Conservation (phyloP, 2,888 invertebrate species). For the Chymomyza caudatula region DNA sequence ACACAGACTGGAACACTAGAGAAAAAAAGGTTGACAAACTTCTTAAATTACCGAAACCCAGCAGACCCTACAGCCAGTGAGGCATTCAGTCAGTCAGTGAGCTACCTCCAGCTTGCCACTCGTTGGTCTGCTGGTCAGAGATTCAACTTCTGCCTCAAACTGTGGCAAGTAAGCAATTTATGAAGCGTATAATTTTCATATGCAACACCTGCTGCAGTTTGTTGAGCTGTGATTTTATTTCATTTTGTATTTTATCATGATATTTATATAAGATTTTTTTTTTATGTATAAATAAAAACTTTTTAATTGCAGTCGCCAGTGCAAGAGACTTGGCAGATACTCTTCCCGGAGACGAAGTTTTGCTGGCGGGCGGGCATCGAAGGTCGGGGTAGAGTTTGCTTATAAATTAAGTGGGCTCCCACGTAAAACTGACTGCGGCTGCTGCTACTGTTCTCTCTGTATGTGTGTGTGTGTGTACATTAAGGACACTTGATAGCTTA, state of each 20-base stretch:
- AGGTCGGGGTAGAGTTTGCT: slow-evolving; percentile 12
- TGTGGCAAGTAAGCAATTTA: slow-evolving; percentile 59
- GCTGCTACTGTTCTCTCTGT: slow-evolving; percentile 2
- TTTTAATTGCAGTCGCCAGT: slow-evolving; percentile 67
- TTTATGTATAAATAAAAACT: slow-evolving; percentile 61
- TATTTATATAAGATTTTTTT: slow-evolving; percentile 10
- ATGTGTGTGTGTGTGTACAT: slow-evolving; percentile 52
- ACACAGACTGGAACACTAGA: slow-evolving; percentile 25
- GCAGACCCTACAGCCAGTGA: slow-evolving; percentile 14
- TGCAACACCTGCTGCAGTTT: slow-evolving; percentile 67
- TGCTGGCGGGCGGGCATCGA: neutral
- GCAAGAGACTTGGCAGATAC: slow-evolving; percentile 59
- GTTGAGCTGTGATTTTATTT: slow-evolving; percentile 9
- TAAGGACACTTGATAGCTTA: slow-evolving; percentile 73
- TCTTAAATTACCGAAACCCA: slow-evolving; percentile 54
- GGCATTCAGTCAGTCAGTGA: slow-evolving; percentile 27
- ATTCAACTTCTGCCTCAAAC: slow-evolving; percentile 33
- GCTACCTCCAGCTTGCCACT: neutral
- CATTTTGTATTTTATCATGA: neutral
- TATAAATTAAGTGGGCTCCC: slow-evolving; percentile 69
- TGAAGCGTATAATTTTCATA: slow-evolving; percentile 73
- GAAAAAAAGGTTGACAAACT: slow-evolving; percentile 64
- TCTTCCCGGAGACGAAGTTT: slow-evolving; percentile 24
- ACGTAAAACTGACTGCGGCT: slow-evolving; percentile 26
- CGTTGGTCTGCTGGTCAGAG: neutral